Evolutionary conservation across 2,113 vertebrate species (phyloP), one percentile per base, ranked within the genome.

Genomic region (Eidolon helvum): DNA sequence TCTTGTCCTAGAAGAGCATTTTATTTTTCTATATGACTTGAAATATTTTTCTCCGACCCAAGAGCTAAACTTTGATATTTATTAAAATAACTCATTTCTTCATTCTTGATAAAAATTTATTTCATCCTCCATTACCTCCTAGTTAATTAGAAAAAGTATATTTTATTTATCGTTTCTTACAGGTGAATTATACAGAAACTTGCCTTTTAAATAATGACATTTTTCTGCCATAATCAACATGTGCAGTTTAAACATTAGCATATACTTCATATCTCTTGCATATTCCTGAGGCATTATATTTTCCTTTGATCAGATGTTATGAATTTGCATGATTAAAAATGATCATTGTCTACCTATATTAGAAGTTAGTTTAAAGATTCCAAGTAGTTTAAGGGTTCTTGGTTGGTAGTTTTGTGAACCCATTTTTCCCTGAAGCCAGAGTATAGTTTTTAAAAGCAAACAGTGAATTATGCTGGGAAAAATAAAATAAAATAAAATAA

Each of bases 251-350:
- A 87, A 86, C 21, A 72, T 82, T 79, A 91, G 40, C n/a, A 78
- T 50, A 5, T n/a, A 53, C 71, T 97, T 79, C 43, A n/a, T 89
- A 78, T 92, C 88, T 94, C 10, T 24, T 75, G 40, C 61, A 85
- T 96, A 77, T 86, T 61, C 63, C 91, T n/a, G 33, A 93, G 55
- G 7, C 22, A 79, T 15, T 84, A 7, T 61, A 55, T 65, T 96
- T 78, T 65, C 43, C 50, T 89, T 91, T 93, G 78, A 69, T 89
- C 72, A 95, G 93, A 38, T 72, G 69, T 89, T 96, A 53, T 71
- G 45, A 95, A 92, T 87, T 91, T 93, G 12, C n/a, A 61, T 91
- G 40, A 94, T 65, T 93, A 90, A 96, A 97, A 97, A 80, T 90
- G 61, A 93, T 87, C 40, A 71, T 12, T 96, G 10, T 59, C n/a